Evolutionary conservation across 2,888 invertebrate genomes (phyloP), one percentile per base, ranked within the genome.

Genomic region (Phengaris alcon): DNA sequence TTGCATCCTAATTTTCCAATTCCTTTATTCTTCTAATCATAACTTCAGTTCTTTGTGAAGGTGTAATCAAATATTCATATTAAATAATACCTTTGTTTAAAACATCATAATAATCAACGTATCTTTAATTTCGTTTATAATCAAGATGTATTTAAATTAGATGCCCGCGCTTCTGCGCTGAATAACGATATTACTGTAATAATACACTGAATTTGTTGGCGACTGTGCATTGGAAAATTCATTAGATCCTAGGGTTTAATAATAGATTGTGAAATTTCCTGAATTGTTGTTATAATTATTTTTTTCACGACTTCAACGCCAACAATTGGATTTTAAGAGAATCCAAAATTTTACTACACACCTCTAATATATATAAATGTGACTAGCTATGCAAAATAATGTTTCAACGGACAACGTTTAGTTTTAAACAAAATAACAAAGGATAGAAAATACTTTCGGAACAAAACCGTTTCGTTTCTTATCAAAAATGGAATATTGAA

Each of bases 11-110:
- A 70, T 70, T 70, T 70, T 15, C 48, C 10, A 15, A 48, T 48
- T 51, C 70, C 70, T 70, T 70, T 70, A 51, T 70, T 70, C 70
- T 51, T 51, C 51, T 70, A 51, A 70, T 70, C 48, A 70, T 70
- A 70, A 70, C 70, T 70, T 70, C 70, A 48, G 70, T 70, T 51
- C 70, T 70, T 70, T 51, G 51, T 51, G 51, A 51, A 15, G 48
- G 70, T 48, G 51, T 48, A 51, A 70, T 70, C 48, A 70, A 70
- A 70, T 70, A 70, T 70, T 70, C 70, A 70, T 48, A 51, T 51
- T 70, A 70, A 70, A 70, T 64, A 64, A 64, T 22, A 70, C 51
- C 70, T 51, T 70, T 15, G 64, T 64, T 22, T 64, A 8, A 44
- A 15, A 3, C 48, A 70, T 22, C 70, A 70, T 48, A 9, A 48